Percentiles rank a stretch among this genome's conserved stretches.
phyloP scores from a whole-genome alignment of 2,113 vertebrate genomes.

The Pterocles gutturalis region DNA sequence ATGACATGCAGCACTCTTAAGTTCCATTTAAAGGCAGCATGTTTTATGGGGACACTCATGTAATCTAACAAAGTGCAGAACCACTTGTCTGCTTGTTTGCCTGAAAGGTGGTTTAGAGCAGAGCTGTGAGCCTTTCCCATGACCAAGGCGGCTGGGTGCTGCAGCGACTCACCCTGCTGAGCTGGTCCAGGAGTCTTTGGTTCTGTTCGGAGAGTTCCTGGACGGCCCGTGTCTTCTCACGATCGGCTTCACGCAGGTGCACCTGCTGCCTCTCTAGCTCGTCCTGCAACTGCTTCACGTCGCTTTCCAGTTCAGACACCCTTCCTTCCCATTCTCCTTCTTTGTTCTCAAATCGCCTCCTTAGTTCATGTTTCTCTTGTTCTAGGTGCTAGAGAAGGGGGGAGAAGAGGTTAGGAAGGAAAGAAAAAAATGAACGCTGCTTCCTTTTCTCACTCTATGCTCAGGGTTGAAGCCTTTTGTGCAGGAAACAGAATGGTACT shows the following conservation, averaged over 20 bases:
- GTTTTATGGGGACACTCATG: background rate
- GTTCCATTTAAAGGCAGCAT: background rate
- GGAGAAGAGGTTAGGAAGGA: background rate
- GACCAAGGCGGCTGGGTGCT: background rate
- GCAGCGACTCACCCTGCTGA: slow-evolving; percentile 88
- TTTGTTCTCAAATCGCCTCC: slow-evolving; percentile 90
- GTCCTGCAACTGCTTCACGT: slow-evolving; percentile 92
- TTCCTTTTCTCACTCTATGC: background rate
- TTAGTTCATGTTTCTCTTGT: slow-evolving; percentile 95
- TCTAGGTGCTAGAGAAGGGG: slow-evolving; percentile 86
- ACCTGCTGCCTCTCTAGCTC: slow-evolving; percentile 94
- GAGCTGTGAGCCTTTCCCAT: background rate
- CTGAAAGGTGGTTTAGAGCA: background rate
- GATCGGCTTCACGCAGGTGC: slow-evolving; percentile 90
- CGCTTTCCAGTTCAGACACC: slow-evolving; percentile 94
- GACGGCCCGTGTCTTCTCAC: slow-evolving; percentile 89
- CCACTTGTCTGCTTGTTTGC: background rate
- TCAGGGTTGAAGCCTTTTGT: background rate
- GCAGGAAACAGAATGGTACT: background rate
- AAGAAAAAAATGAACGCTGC: background rate
- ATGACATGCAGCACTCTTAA: background rate
- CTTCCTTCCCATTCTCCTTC: slow-evolving; percentile 98
- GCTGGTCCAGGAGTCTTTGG: slow-evolving; percentile 95
- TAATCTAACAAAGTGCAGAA: background rate
- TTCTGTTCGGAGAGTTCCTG: slow-evolving; percentile 97